Conservation (phyloP, 2,888 invertebrate genomes). For the Agrochola circellaris region DNA sequence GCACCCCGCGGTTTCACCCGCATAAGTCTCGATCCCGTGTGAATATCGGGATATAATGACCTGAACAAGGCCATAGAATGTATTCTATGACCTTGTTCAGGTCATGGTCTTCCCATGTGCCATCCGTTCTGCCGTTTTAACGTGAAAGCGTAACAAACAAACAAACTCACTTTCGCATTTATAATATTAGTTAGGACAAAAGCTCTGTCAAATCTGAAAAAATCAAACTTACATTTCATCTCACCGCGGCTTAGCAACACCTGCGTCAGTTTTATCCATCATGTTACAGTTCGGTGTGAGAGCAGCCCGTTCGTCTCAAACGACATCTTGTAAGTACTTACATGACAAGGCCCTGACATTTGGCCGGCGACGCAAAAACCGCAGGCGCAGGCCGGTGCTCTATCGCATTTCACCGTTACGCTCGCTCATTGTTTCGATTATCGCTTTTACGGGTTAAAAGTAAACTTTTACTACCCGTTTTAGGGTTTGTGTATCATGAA, state of each 20-base stretch:
- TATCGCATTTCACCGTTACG: slow-evolving; percentile 64
- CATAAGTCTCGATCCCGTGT: too few species aligned
- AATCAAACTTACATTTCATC: neutral
- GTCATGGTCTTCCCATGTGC: too few species aligned
- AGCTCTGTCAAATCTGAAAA: neutral
- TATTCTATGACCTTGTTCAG: too few species aligned
- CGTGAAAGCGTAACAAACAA: too few species aligned
- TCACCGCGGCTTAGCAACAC: neutral
- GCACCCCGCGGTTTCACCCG: too few species aligned
- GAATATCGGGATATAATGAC: too few species aligned
- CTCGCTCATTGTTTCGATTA: slow-evolving; percentile 58
- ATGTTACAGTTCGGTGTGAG: slow-evolving; percentile 57
- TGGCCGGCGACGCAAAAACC: slow-evolving; percentile 69
- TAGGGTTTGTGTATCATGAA: slow-evolving; percentile 1
- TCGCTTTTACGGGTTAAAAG: slow-evolving; percentile 37
- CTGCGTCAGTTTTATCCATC: neutral
- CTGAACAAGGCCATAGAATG: too few species aligned
- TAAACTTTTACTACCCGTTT: slow-evolving; percentile 9
- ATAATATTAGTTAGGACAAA: too few species aligned
- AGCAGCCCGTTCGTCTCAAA: slow-evolving; percentile 32
- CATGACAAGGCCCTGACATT: slow-evolving; percentile 81
- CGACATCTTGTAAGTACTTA: slow-evolving; percentile 63
- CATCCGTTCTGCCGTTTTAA: too few species aligned
- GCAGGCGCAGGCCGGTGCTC: slow-evolving; percentile 57
- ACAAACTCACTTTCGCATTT: too few species aligned